Base-by-base conservation (phyloP, 2,888 invertebrate species). In the Hirtodrosophila trivittata region DNA sequence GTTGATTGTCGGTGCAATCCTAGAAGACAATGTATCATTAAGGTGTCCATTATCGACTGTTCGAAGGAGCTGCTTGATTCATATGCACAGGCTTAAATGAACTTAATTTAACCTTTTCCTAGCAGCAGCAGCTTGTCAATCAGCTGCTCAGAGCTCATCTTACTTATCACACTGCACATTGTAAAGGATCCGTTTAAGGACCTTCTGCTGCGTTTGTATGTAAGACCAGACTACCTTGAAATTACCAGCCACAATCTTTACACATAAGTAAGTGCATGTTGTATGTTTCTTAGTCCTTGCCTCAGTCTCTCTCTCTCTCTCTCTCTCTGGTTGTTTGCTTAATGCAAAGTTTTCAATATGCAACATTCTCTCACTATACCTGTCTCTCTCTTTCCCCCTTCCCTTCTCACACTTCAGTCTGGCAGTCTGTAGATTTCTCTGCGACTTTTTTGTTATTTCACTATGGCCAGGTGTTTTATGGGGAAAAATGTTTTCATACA, bases 281-380 rank as follows among this genome's bases (percentile, higher is more conserved):
- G 35, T 28, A 18, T 55, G 56, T 62, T 41, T 52, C 43, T 26
- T 26, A 39, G 55, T 46, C 58, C 58, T 69, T 84, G 81, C 81
- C 77, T 51, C 28, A 9, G 9, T 28, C 28, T 28, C 28, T 28
- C 28, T 28, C 5, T 28, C 28, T 10, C 10, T 5, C 21, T 39
- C 60, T 35, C 47, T 50, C 46, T 47, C 63, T 30, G 63, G 54
- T 85, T 78, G 72, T 75, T 82, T 70, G 64, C 70, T 71, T 59
- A 66, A 78, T 63, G 86, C 13, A 65, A 65, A 85, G 57, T 77
- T 86, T 86, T 77, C 86, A 78, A 78, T 83, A 86, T 86, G 66
- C 83, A 78, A 77, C 65, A 47, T 54, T 39, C 39, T 43, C 14
- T 25, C 14, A 16, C 13, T 14, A 12, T 39, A 26, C 7, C 21